A percentile compares a stretch with the other conserved stretches of the same genome.
Evolutionary conservation across 2,888 invertebrate genomes (phyloP).

Genomic region (Asteroscopus sphinx): DNA sequence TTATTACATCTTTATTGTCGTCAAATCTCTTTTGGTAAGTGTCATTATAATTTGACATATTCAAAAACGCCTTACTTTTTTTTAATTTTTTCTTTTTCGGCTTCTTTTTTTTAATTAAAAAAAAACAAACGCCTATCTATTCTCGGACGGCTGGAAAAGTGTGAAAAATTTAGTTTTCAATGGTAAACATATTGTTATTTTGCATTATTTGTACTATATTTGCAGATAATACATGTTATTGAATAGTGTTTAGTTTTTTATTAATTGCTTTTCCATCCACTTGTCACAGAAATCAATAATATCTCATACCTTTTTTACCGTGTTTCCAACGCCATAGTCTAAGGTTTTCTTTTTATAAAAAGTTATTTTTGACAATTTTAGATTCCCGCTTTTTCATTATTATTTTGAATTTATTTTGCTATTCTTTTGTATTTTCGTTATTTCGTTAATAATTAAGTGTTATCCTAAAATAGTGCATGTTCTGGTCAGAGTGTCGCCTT

Average conservation of each 20-base stretch:
- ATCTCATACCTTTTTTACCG: conserved; percentile 59
- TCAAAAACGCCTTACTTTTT: conserved; percentile 72
- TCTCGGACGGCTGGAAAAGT: conserved; percentile 58
- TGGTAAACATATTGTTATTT: conserved; percentile 47
- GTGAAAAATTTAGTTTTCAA: conserved; percentile 52
- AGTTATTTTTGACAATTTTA: conserved; percentile 74
- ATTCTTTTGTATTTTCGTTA: conserved; percentile 14
- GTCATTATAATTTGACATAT: conserved; percentile 66
- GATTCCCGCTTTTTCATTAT: conserved; percentile 72
- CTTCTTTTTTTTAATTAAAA: conserved; percentile 80
- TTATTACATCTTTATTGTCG: conserved; percentile 10
- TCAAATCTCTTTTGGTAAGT: conserved; percentile 32
- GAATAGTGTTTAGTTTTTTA: conserved; percentile 22
- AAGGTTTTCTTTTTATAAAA: conserved; percentile 74
- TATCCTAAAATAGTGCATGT: not conserved
- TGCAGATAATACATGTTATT: conserved; percentile 12
- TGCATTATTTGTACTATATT: conserved; percentile 1
- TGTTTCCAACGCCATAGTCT: conserved; percentile 66
- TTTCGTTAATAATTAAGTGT: not conserved
- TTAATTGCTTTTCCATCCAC: conserved; percentile 3
- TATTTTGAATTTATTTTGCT: conserved; percentile 54
- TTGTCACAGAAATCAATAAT: conserved; percentile 50
- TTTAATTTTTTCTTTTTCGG: conserved; percentile 64
- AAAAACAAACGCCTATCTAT: conserved; percentile 84
- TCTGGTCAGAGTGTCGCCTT: no score